These are phyloP conservation scores for Sebastiscus tertius DNA, from an alignment of 2,797 vertebrate species.

Conservation along the genomic window DNA sequence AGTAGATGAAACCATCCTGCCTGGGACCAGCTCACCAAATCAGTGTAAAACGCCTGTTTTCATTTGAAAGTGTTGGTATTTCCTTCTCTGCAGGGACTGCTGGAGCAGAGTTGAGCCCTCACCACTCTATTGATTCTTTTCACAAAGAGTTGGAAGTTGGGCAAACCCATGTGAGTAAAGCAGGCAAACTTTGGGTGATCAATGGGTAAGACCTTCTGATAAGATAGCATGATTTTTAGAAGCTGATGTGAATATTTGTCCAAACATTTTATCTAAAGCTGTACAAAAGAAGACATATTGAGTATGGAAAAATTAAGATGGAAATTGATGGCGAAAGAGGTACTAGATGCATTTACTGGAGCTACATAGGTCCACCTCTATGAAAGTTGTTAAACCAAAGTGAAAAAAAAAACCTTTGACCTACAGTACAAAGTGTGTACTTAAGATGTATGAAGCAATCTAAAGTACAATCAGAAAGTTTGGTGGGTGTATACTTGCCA, in stretches of 20 bases:
- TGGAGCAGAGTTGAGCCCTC: slow-evolving; percentile 1
- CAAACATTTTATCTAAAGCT: neutral
- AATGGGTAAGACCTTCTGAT: slow-evolving; percentile 15
- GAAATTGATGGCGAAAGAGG: neutral
- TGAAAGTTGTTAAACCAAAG: neutral
- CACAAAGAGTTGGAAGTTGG: slow-evolving; percentile 25
- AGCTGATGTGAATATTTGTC: neutral
- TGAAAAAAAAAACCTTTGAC: slow-evolving; percentile 8
- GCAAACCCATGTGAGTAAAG: slow-evolving; percentile 14
- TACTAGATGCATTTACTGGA: neutral
- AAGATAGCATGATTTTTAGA: slow-evolving; percentile 3
- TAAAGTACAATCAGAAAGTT: slow-evolving; percentile 19
- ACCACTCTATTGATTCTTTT: slow-evolving; percentile 18
- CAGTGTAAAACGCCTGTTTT: neutral
- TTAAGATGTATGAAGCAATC: slow-evolving; percentile 52
- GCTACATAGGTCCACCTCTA: neutral
- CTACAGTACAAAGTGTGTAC: slow-evolving; percentile 12
- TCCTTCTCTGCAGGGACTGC: neutral
- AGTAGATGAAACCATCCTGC: neutral
- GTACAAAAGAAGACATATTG: neutral
- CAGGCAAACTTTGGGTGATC: slow-evolving; percentile 38
- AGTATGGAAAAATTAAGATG: neutral
- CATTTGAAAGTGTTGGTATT: slow-evolving; percentile 7
- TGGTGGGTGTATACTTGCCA: slow-evolving; percentile 12
- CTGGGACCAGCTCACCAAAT: neutral